Evolutionary conservation across 2,888 invertebrate genomes (phyloP).

Genomic region (Sisyra terminalis): DNA sequence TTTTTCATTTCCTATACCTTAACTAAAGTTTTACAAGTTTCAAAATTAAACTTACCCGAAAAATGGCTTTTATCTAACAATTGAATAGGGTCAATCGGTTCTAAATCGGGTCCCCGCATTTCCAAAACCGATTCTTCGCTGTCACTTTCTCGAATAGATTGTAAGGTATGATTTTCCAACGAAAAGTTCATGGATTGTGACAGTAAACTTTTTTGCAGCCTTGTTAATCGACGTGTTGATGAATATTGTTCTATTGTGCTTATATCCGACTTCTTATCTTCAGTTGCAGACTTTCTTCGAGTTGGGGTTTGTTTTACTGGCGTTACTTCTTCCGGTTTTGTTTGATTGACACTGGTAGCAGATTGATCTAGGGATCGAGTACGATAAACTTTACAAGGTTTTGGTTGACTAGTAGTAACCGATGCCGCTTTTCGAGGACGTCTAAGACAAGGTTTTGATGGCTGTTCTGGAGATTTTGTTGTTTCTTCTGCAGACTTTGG

Average conservation of each 20-base stretch:
- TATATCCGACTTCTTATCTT: conserved; percentile 5
- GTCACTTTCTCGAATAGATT: conserved; percentile 4
- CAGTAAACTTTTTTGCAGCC: conserved; percentile 29
- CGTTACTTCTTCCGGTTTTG: not conserved
- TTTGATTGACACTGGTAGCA: not conserved
- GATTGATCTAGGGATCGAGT: no score
- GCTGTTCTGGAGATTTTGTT: no score
- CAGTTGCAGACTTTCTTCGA: conserved; percentile 3
- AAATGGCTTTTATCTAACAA: conserved; percentile 30
- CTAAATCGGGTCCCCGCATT: conserved; percentile 20
- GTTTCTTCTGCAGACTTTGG: no score
- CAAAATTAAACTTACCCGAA: conserved; percentile 23
- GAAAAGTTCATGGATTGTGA: conserved; percentile 20
- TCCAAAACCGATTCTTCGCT: conserved; percentile 13
- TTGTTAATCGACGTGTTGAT: conserved; percentile 25
- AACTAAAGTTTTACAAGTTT: no score
- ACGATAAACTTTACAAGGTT: no score
- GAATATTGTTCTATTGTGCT: conserved; percentile 13
- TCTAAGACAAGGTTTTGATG: no score
- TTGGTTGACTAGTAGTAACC: no score
- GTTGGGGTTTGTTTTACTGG: not conserved
- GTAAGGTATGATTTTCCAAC: conserved; percentile 7
- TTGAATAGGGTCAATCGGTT: conserved; percentile 29
- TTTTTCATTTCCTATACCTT: no score
- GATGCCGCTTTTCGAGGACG: no score